A percentile compares a stretch with the other conserved stretches of the same genome.
Evolutionary conservation across 2,888 invertebrate species (phyloP).

Genomic region (Eupelmus urozonus): DNA sequence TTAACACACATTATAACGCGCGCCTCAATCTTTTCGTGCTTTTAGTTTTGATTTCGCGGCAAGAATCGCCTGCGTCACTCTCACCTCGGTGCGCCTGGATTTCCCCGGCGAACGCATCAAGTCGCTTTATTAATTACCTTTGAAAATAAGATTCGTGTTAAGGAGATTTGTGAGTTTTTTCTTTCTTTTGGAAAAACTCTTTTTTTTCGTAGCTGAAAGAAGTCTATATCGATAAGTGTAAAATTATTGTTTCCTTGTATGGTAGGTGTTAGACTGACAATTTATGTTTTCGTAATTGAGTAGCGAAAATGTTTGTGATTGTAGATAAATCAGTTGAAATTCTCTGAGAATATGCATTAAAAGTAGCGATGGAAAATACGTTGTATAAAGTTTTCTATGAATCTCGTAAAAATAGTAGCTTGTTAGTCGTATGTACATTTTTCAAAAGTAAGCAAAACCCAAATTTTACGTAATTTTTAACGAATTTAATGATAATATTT

Average conservation of each 20-base stretch:
- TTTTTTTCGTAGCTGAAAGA: neutral
- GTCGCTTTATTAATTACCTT: neutral
- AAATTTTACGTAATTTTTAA: too few species aligned
- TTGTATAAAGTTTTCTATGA: neutral
- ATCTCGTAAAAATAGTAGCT: neutral
- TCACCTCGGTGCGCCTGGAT: neutral
- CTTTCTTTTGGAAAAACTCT: neutral
- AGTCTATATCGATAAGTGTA: neutral
- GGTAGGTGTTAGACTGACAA: too few species aligned
- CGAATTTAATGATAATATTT: too few species aligned
- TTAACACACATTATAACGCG: too few species aligned
- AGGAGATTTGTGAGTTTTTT: neutral
- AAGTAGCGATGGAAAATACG: neutral
- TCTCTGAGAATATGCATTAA: slow-evolving; percentile 2
- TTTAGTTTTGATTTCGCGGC: too few species aligned
- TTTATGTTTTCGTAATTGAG: too few species aligned
- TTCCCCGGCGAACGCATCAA: neutral
- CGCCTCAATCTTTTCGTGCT: too few species aligned
- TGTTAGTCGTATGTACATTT: too few species aligned
- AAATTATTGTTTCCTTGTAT: slow-evolving; percentile 37
- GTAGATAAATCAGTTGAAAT: neutral
- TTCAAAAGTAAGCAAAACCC: too few species aligned
- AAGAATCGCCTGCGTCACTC: too few species aligned
- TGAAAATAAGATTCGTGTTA: neutral
- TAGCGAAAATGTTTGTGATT: neutral